Evolutionary conservation across 1,140 invertebrate genomes (phyloP).

Genomic region (Calephelis virginiensis): DNA sequence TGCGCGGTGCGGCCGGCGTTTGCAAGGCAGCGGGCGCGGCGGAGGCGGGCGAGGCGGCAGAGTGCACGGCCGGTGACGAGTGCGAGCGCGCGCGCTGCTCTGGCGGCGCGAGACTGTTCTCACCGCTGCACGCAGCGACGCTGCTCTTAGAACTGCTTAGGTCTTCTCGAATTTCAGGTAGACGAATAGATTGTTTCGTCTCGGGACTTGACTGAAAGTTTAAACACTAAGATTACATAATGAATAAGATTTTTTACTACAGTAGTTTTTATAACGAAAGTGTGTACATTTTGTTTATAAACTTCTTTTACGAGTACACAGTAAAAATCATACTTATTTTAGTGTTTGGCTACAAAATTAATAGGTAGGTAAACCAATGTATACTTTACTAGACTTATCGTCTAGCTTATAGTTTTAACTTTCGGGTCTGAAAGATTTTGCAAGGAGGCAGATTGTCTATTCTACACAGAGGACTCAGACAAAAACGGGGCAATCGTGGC

Average conservation of each 20-base stretch:
- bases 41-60: slow-evolving; percentile 20
- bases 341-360: no score
- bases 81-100: slow-evolving; percentile 57
- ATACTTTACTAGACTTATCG: no score
- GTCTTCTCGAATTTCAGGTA: slow-evolving; percentile 86
- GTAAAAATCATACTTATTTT: neutral
- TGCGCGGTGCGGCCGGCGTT: slow-evolving; percentile 87
- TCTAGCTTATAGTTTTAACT: no score
- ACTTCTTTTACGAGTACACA: neutral
- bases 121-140: slow-evolving; percentile 25
- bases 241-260: no score
- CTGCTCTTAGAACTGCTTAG: slow-evolving; percentile 35
- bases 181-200: slow-evolving; percentile 79
- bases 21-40: slow-evolving; percentile 65
- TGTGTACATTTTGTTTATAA: no score
- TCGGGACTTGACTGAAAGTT: slow-evolving; percentile 80
- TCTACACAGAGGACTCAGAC: no score
- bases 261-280: no score
- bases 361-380: no score
- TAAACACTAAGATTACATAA: neutral
- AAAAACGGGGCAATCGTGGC: no score
- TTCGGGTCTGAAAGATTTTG: no score
- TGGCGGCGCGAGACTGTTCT: slow-evolving; percentile 39
- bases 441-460: no score
- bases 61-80: slow-evolving; percentile 52